Percentiles rank a stretch among this genome's conserved stretches.
These are phyloP conservation scores for Neotoxoptera formosana DNA, from an alignment of 1,140 invertebrate genomes.

Conservation along the genomic window DNA sequence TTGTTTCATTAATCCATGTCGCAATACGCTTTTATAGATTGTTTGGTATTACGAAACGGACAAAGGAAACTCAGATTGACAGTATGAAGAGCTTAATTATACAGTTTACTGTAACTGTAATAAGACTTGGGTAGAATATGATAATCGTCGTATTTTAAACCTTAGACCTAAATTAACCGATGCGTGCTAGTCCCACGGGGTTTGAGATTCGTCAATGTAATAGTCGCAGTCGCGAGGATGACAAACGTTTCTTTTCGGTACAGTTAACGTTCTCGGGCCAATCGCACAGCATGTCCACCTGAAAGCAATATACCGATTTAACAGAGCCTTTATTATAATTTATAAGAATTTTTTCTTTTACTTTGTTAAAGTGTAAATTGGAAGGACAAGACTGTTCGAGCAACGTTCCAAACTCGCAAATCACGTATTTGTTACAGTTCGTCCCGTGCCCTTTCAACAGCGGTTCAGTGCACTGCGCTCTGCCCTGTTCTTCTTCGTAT, in stretches of 20 bases:
- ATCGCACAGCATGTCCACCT: conserved; percentile 40
- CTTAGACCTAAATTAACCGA: not conserved
- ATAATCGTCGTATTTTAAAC: not conserved
- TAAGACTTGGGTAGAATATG: not conserved
- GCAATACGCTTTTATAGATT: not conserved
- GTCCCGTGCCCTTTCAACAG: conserved; percentile 67
- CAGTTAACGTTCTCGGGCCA: conserved; percentile 45
- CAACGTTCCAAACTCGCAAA: conserved; percentile 77
- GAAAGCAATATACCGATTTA: not conserved
- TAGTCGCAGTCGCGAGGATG: not conserved
- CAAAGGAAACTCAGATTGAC: not conserved
- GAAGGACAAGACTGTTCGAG: conserved; percentile 73
- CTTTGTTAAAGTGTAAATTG: conserved; percentile 78
- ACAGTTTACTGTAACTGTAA: not conserved
- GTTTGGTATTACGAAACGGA: not conserved
- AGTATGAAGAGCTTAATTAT: not conserved
- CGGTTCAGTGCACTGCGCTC: not conserved
- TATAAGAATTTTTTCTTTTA: conserved; percentile 61
- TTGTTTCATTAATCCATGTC: not conserved
- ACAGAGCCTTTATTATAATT: not conserved
- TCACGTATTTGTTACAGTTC: conserved; percentile 81
- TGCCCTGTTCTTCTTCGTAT: not conserved
- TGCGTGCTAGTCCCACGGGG: not conserved
- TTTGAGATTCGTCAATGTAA: not conserved
- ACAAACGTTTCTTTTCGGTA: not conserved